Conservation (phyloP, 2,797 vertebrate genomes). For the Orestias chungarensis region DNA sequence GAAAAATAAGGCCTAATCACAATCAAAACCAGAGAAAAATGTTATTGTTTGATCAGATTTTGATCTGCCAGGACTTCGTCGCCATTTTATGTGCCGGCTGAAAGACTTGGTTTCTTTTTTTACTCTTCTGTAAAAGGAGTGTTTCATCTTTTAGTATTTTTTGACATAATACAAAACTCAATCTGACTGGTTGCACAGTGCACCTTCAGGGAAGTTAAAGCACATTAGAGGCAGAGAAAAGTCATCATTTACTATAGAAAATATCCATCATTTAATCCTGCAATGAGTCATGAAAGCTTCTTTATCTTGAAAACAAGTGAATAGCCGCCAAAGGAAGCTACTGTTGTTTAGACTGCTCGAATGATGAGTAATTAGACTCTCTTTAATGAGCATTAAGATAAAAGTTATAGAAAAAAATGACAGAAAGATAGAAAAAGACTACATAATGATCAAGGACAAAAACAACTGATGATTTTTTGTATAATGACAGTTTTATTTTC, state of each 20-base stretch:
- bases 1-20: slow-evolving; percentile 68
- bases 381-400: slow-evolving; percentile 46
- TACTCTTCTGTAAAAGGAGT: slow-evolving; percentile 60
- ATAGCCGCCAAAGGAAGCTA: slow-evolving; percentile 19
- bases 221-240: slow-evolving; percentile 61
- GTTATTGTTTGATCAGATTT: slow-evolving; percentile 77
- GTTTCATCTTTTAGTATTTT: slow-evolving; percentile 75
- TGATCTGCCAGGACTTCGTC: slow-evolving; percentile 60
- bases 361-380: slow-evolving; percentile 58
- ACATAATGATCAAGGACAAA: neutral
- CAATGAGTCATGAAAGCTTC: slow-evolving; percentile 46
- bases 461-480: neutral
- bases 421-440: neutral
- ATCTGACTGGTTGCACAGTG: slow-evolving; percentile 58
- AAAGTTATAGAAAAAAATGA: slow-evolving; percentile 28
- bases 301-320: slow-evolving; percentile 47
- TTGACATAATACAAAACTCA: slow-evolving; percentile 68
- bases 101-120: slow-evolving; percentile 67
- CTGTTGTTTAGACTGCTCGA: slow-evolving; percentile 37
- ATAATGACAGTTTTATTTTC: neutral
- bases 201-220: slow-evolving; percentile 63
- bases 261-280: slow-evolving; percentile 58
- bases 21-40: slow-evolving; percentile 72
- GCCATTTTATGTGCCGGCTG: slow-evolving; percentile 56
- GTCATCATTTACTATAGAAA: slow-evolving; percentile 58